Percentiles rank a stretch among this genome's conserved stretches.
phyloP scores from a whole-genome alignment of 2,797 vertebrate genomes.

The Gallinago stenura region DNA sequence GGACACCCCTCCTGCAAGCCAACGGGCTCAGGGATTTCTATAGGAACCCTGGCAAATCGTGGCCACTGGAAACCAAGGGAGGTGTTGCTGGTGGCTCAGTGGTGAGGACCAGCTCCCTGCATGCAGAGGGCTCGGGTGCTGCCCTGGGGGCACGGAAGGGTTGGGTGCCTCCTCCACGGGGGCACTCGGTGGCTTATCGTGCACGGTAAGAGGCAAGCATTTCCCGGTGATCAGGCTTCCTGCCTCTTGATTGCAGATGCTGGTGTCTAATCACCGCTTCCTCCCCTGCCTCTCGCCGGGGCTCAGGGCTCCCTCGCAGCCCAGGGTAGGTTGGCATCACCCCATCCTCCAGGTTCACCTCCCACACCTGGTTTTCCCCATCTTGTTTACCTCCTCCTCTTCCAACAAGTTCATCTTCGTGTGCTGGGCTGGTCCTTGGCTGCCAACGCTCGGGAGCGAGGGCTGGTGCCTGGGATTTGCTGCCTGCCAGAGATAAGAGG shows the following conservation, averaged over 20 bases:
- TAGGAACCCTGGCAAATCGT: neutral
- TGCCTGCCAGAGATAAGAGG: conserved; percentile 66
- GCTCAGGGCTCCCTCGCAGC: neutral
- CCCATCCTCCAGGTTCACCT: neutral
- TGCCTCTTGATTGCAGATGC: conserved; percentile 48
- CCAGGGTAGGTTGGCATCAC: neutral
- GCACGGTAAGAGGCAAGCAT: neutral
- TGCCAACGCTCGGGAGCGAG: neutral
- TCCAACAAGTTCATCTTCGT: neutral
- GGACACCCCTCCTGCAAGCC: neutral
- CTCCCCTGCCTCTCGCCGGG: neutral
- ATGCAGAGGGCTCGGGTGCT: fast-evolving
- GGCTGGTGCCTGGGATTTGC: conserved; percentile 23
- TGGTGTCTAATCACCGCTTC: conserved; percentile 46
- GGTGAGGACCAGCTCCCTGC: fast-evolving
- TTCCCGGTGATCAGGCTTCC: conserved; percentile 8
- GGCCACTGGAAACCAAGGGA: neutral
- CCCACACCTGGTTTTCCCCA: neutral
- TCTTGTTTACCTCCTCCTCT: neutral
- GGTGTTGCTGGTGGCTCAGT: fast-evolving
- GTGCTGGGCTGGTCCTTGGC: neutral
- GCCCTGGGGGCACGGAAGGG: neutral
- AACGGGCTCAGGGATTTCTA: neutral
- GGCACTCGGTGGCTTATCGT: neutral
- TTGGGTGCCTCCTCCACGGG: neutral